Evolutionary conservation across 1,140 invertebrate genomes (phyloP), one percentile per base, ranked within the genome.

Genomic region (Coenobita brevimanus): DNA sequence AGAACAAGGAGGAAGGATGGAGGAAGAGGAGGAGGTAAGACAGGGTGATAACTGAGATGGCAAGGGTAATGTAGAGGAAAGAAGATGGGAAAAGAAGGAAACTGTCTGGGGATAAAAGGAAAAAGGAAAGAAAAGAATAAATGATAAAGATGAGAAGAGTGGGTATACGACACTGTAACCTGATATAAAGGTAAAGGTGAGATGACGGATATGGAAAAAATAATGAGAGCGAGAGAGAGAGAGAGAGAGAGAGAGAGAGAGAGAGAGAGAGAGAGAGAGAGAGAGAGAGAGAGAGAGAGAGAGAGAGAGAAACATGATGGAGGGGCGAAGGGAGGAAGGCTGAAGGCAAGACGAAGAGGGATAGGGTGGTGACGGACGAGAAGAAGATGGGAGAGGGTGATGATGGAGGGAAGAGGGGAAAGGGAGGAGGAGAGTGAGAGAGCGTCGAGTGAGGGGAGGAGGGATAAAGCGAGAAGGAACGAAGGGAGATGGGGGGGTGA

Each of bases 241-340:
- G 54, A n/a, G 54, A n/a, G n/a, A 57, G 54, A 57, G 54, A 57
- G 54, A n/a, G 54, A 57, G n/a, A n/a, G n/a, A n/a, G n/a, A n/a
- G n/a, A n/a, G n/a, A n/a, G n/a, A n/a, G n/a, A n/a, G n/a, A n/a
- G n/a, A n/a, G n/a, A n/a, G n/a, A n/a, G n/a, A n/a, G n/a, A n/a
- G n/a, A n/a, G n/a, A n/a, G n/a, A n/a, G n/a, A n/a, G n/a, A n/a
- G n/a, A n/a, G n/a, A n/a, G n/a, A n/a, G n/a, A n/a, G n/a, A n/a
- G n/a, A n/a, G n/a, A n/a, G n/a, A n/a, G n/a, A n/a, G n/a, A n/a
- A n/a, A n/a, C n/a, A n/a, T n/a, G n/a, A n/a, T n/a, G n/a, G 54
- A 57, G 13, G 54, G 54, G n/a, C 13, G n/a, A 57, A 10, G n/a
- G 54, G n/a, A 57, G n/a, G n/a, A 57, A 57, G n/a, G n/a, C 54